Evolutionary conservation across 2,888 invertebrate species (phyloP).

Genomic region (Tachina lurida): DNA sequence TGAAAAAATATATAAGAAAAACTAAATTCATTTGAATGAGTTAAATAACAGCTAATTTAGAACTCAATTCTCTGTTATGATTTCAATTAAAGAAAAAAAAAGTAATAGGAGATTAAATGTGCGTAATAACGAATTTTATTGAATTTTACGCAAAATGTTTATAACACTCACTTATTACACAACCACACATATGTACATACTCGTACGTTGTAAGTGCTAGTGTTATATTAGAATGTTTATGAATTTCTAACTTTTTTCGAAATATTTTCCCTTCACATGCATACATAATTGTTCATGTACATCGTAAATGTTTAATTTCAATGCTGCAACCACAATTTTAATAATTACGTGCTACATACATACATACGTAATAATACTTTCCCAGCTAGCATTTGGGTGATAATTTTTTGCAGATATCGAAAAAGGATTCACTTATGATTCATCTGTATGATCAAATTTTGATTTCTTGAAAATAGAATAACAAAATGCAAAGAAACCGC

Average conservation of each 20-base stretch:
- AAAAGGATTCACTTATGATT: too few relatives aligned
- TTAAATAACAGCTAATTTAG: constrained; percentile 5
- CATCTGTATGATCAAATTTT: too few relatives aligned
- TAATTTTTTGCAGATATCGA: too few relatives aligned
- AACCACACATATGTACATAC: neutral
- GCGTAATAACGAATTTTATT: constrained; percentile 50
- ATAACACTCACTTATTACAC: neutral
- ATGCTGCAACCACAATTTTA: constrained; percentile 53
- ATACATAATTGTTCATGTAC: neutral
- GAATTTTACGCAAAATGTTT: constrained; percentile 55
- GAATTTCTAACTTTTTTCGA: constrained; percentile 45
- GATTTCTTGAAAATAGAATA: too few relatives aligned
- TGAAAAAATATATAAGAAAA: neutral
- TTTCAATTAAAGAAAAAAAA: neutral
- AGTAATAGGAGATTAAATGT: neutral
- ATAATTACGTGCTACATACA: neutral
- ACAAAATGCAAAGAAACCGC: too few relatives aligned
- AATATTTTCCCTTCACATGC: constrained; percentile 17
- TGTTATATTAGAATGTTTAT: constrained; percentile 13
- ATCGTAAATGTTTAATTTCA: constrained; percentile 48
- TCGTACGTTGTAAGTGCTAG: neutral
- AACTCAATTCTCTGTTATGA: constrained; percentile 1
- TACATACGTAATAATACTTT: neutral
- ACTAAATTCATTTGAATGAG: constrained; percentile 2
- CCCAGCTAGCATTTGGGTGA: too few relatives aligned